A percentile compares a stretch with the other conserved stretches of the same genome.
phyloP scores from a whole-genome alignment of 92 coral and sea anemone genomes.

The Parazoanthus atlanticus region DNA sequence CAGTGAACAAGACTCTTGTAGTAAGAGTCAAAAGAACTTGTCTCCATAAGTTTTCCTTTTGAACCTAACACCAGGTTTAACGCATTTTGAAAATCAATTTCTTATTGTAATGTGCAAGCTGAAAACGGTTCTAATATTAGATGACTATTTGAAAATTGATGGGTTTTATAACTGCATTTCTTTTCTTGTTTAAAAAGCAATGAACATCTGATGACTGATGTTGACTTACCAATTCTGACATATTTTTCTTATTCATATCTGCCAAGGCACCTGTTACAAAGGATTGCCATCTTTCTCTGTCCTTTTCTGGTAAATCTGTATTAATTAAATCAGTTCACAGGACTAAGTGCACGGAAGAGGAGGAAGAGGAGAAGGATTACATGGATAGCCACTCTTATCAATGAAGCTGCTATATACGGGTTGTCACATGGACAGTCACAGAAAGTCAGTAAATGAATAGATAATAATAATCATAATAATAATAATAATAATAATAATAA shows the following conservation, averaged over 20 bases:
- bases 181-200: neutral
- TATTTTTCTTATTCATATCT: constrained; percentile 91
- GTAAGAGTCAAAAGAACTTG: too few species aligned
- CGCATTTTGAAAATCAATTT: too few species aligned
- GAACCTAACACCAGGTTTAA: too few species aligned
- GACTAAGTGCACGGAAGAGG: too few species aligned
- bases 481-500: too few species aligned
- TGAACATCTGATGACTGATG: neutral
- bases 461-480: too few species aligned
- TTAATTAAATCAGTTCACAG: neutral
- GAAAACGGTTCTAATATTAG: neutral
- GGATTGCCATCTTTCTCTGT: constrained; percentile 89
- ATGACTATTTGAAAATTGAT: neutral
- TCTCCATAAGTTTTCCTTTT: too few species aligned
- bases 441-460: neutral
- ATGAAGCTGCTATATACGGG: neutral
- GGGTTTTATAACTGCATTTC: neutral
- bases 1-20: too few species aligned
- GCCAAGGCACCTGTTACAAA: constrained; percentile 93
- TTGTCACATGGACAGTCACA: neutral
- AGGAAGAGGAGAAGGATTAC: neutral
- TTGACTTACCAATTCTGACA: constrained; percentile 86
- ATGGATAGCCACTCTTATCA: neutral
- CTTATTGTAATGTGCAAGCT: neutral
- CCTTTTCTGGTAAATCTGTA: constrained; percentile 87